A percentile compares a stretch with the other conserved stretches of the same genome.
Evolutionary conservation across 2,113 vertebrate species (phyloP).

Genomic region (Enhydra lutris): DNA sequence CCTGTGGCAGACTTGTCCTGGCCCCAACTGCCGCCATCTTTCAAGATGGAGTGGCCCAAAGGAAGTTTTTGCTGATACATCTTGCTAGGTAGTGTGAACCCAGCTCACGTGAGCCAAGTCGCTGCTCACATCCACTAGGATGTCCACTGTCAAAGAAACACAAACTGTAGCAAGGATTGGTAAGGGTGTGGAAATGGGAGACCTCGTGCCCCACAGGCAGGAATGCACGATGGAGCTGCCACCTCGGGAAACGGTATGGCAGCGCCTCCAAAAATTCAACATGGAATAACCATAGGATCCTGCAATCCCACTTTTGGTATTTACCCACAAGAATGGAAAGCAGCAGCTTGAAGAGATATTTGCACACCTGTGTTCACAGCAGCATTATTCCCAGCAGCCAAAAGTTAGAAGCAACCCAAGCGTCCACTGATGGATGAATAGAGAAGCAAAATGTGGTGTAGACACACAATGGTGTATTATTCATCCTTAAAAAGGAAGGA

Average conservation of each 20-base stretch:
- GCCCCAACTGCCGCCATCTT: not conserved
- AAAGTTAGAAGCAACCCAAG: not conserved
- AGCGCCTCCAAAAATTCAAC: not conserved
- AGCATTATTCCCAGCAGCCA: not conserved
- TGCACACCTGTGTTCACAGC: not conserved
- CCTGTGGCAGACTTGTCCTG: no score
- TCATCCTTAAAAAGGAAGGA: not conserved
- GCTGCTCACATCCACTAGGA: not conserved
- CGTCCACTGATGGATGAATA: not conserved
- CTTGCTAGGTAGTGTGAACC: not conserved
- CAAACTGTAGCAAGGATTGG: not conserved
- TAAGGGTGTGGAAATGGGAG: not conserved
- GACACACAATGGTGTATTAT: not conserved
- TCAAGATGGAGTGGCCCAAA: no score
- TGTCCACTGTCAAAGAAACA: not conserved
- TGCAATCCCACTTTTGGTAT: not conserved
- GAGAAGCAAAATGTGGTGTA: no score
- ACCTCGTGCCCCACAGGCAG: not conserved
- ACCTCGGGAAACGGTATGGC: not conserved
- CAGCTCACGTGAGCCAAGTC: not conserved
- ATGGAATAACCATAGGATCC: not conserved
- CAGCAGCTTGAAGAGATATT: not conserved
- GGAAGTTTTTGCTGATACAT: not conserved
- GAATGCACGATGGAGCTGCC: not conserved
- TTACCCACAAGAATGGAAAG: not conserved